phyloP scores from a whole-genome alignment of 2,797 vertebrate species.

The Anas georgica region DNA sequence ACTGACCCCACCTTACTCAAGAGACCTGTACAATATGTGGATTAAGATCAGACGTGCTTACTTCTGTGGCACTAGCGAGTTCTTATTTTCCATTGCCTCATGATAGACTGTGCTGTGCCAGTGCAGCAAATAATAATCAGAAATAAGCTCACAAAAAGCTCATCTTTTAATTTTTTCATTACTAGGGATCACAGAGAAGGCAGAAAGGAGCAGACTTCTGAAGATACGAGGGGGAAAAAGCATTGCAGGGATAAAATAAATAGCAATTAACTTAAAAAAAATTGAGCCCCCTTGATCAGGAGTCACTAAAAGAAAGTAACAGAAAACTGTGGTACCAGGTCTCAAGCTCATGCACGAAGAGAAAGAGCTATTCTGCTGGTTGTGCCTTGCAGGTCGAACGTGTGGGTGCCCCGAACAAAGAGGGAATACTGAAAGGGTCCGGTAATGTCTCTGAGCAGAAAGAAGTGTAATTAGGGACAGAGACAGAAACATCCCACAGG shows the following conservation, averaged over 20 bases:
- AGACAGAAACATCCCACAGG: neutral
- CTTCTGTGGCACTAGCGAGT: neutral
- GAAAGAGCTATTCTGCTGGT: neutral
- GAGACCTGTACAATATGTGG: neutral
- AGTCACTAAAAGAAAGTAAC: constrained; percentile 32
- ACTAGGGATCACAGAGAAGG: constrained; percentile 32
- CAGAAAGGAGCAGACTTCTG: constrained; percentile 45
- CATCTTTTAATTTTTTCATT: constrained; percentile 56
- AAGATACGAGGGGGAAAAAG: neutral
- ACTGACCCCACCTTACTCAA: constrained; percentile 3
- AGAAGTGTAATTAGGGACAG: neutral
- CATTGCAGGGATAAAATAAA: constrained; percentile 46
- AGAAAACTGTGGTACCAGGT: neutral
- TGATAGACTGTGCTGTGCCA: constrained; percentile 5
- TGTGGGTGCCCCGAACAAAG: neutral
- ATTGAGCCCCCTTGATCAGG: neutral
- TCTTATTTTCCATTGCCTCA: neutral
- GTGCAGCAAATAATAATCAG: constrained; percentile 28
- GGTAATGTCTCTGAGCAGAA: neutral
- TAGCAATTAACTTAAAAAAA: constrained; percentile 47
- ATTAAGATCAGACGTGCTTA: constrained; percentile 19
- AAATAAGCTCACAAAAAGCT: constrained; percentile 35
- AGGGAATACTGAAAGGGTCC: neutral
- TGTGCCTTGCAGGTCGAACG: neutral
- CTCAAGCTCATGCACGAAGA: neutral